These are phyloP conservation scores for Orchestia grillus DNA, from an alignment of 1,140 invertebrate genomes.

Conservation along the genomic window DNA sequence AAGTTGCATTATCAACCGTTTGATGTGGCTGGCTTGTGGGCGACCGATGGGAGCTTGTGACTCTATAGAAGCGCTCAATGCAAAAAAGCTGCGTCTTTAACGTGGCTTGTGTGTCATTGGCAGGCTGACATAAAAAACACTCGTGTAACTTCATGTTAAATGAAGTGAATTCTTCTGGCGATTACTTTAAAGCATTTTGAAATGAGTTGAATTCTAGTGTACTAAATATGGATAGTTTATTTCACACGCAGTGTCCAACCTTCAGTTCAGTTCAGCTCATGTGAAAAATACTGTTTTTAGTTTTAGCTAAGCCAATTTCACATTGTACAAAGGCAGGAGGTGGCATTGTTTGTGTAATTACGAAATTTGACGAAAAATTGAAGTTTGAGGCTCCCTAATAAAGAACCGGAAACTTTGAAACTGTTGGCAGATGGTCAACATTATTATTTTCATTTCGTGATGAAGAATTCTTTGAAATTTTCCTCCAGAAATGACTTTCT, in stretches of 20 bases:
- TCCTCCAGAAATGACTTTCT: constrained; percentile 13
- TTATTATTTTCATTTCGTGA: constrained; percentile 12
- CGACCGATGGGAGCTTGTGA: neutral
- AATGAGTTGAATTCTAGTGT: neutral
- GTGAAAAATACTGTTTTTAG: neutral
- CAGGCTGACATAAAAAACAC: no score
- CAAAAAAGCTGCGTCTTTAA: neutral
- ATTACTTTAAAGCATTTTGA: neutral
- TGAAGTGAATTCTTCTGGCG: neutral
- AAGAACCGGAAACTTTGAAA: neutral
- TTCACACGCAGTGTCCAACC: no score
- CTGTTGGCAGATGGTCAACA: neutral
- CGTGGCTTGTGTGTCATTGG: no score
- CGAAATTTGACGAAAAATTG: neutral
- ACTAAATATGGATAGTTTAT: neutral
- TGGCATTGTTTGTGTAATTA: neutral
- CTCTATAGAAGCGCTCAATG: neutral
- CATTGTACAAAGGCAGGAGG: neutral
- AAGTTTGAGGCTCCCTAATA: neutral
- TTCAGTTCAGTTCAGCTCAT: neutral
- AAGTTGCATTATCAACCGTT: neutral
- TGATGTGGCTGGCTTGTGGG: neutral
- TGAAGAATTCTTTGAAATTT: constrained; percentile 3
- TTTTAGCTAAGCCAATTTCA: neutral
- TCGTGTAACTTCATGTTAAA: neutral